Evolutionary conservation across 2,797 vertebrate species (phyloP).

Genomic region (Parotocinclus haroldoi): DNA sequence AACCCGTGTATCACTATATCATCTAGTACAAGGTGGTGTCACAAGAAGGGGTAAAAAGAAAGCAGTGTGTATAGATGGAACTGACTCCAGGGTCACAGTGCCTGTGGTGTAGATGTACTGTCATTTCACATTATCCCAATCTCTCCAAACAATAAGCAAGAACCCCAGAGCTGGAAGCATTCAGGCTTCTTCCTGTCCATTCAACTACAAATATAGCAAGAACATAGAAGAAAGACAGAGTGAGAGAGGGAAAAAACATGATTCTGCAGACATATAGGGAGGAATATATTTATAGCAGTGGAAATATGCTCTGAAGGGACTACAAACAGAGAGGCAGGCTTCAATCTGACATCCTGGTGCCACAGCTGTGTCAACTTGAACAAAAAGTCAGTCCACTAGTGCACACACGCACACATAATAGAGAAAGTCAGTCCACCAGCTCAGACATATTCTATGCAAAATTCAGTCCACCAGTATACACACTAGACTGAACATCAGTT

Average conservation of each 20-base stretch:
- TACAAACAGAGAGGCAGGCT: constrained; percentile 72
- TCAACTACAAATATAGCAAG: constrained; percentile 54
- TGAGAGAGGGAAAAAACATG: constrained; percentile 52
- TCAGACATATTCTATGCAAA: constrained; percentile 8
- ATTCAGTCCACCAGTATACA: too few relatives aligned
- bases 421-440: too few relatives aligned
- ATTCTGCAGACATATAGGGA: constrained; percentile 57
- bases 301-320: constrained; percentile 68
- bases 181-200: constrained; percentile 46
- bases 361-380: constrained; percentile 82
- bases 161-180: constrained; percentile 39
- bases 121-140: constrained; percentile 37
- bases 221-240: constrained; percentile 38
- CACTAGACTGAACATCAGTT: too few relatives aligned
- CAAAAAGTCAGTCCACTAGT: constrained; percentile 54
- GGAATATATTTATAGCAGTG: constrained; percentile 70
- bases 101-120: constrained; percentile 22
- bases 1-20: not conserved
- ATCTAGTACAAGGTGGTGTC: not conserved
- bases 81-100: constrained; percentile 29
- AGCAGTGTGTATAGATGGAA: not conserved
- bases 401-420: constrained; percentile 22
- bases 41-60: not conserved
- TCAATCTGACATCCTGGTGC: constrained; percentile 74
- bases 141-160: constrained; percentile 35